Evolutionary conservation across 2,888 invertebrate genomes (phyloP).

Genomic region (Hyppa rectilinea): DNA sequence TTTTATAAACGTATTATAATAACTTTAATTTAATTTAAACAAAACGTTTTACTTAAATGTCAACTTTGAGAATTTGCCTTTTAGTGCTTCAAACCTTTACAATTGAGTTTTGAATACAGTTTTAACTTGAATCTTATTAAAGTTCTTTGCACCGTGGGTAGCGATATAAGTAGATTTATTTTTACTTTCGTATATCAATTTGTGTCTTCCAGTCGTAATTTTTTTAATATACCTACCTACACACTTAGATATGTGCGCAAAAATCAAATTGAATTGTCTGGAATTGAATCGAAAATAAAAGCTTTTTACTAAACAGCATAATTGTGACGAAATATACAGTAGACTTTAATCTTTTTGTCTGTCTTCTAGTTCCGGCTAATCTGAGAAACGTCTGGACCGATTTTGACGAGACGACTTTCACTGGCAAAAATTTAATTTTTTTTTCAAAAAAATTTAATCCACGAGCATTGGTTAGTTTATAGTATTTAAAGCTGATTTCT

Average conservation of each 20-base stretch:
- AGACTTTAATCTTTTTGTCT: too few relatives aligned
- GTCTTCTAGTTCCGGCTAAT: too few relatives aligned
- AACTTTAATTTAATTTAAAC: conserved; percentile 25
- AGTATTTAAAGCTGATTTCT: background rate
- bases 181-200: background rate
- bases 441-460: too few relatives aligned
- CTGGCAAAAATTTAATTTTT: too few relatives aligned
- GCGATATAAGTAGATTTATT: background rate
- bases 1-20: conserved; percentile 19
- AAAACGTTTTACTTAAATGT: conserved; percentile 13
- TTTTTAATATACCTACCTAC: too few relatives aligned
- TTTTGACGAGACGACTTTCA: too few relatives aligned
- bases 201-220: background rate
- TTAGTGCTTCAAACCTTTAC: background rate
- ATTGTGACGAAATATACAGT: too few relatives aligned
- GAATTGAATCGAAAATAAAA: too few relatives aligned
- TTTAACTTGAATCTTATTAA: conserved; percentile 7
- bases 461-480: background rate
- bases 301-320: too few relatives aligned
- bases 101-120: conserved; percentile 21
- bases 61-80: conserved; percentile 13
- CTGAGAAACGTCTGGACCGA: too few relatives aligned
- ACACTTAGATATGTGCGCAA: too few relatives aligned
- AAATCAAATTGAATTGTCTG: too few relatives aligned
- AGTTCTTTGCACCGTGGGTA: background rate